phyloP scores from a whole-genome alignment of 2,113 vertebrate genomes.

The Sylvietta virens region DNA sequence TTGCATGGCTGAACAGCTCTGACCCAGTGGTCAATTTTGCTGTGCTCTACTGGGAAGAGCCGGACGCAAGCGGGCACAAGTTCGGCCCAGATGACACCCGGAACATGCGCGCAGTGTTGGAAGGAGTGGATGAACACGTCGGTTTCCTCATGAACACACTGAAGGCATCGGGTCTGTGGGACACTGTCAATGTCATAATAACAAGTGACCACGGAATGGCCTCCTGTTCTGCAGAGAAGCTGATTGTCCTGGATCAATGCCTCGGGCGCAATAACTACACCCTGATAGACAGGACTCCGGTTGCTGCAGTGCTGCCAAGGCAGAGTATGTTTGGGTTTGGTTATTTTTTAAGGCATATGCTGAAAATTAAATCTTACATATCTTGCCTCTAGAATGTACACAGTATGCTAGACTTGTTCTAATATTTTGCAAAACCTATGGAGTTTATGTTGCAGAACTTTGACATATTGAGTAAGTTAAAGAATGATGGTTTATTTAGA shows the following conservation, averaged over 20 bases:
- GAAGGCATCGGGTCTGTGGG: constrained; percentile 80
- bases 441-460: background rate
- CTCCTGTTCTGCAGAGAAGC: constrained; percentile 81
- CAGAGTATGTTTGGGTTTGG: constrained; percentile 69
- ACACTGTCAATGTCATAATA: constrained; percentile 83
- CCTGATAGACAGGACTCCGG: constrained; percentile 79
- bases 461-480: background rate
- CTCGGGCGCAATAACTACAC: constrained; percentile 73
- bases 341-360: background rate
- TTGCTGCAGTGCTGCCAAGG: constrained; percentile 83
- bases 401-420: background rate
- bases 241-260: constrained; percentile 84
- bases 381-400: background rate
- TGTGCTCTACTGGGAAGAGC: constrained; percentile 92
- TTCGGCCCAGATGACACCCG: constrained; percentile 82
- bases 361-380: background rate
- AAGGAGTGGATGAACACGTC: constrained; percentile 81
- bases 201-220: constrained; percentile 98
- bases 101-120: constrained; percentile 78
- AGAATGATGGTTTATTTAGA: background rate
- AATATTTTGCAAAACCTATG: background rate
- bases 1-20: constrained; percentile 75
- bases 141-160: constrained; percentile 79
- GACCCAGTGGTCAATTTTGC: constrained; percentile 78
- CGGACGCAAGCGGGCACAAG: constrained; percentile 82